A percentile compares a stretch with the other conserved stretches of the same genome.
Evolutionary conservation across 2,113 vertebrate genomes (phyloP).

Genomic region (Cephalopterus ornatus): DNA sequence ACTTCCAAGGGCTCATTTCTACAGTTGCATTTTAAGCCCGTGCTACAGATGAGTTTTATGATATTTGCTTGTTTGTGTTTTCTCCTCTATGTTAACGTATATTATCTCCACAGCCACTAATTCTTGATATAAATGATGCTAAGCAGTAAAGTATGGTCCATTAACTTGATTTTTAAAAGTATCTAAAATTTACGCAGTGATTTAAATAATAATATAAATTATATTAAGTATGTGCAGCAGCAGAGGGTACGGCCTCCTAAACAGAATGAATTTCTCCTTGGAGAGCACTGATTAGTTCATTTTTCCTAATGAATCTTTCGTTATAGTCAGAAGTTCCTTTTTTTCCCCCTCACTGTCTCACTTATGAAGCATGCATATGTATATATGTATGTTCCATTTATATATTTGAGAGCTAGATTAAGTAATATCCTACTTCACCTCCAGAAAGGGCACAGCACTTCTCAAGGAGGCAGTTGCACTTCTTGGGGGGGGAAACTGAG

Average conservation of each 20-base stretch:
- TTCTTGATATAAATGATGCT: constrained; percentile 70
- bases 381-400: constrained; percentile 62
- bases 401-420: constrained; percentile 59
- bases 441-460: constrained; percentile 46
- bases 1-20: constrained; percentile 13
- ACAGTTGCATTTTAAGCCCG: neutral
- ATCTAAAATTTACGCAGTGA: constrained; percentile 70
- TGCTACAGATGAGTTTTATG: neutral
- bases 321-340: constrained; percentile 60
- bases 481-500: constrained; percentile 39
- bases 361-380: constrained; percentile 54
- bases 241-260: constrained; percentile 63
- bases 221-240: constrained; percentile 62
- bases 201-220: constrained; percentile 76
- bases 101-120: constrained; percentile 64
- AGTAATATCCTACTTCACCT: constrained; percentile 50
- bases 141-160: constrained; percentile 69
- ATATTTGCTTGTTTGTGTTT: constrained; percentile 65
- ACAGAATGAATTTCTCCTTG: constrained; percentile 67
- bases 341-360: constrained; percentile 39
- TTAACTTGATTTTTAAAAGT: constrained; percentile 71
- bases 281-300: constrained; percentile 67
- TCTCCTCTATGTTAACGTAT: constrained; percentile 52
- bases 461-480: constrained; percentile 8
- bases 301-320: constrained; percentile 71